phyloP scores from a whole-genome alignment of 2,113 vertebrate species.

The Ptyas mucosa region DNA sequence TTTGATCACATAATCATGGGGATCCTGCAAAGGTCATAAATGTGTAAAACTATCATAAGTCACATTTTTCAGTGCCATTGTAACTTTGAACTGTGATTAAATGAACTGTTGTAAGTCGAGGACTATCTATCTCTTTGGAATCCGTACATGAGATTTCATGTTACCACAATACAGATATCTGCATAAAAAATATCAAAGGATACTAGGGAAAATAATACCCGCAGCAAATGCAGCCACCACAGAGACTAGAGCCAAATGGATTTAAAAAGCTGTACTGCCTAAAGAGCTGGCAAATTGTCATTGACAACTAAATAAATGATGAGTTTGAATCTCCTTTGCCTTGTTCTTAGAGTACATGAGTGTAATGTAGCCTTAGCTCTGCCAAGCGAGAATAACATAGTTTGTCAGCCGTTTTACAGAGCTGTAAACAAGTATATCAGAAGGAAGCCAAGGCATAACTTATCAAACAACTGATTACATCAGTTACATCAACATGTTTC shows the following conservation, averaged over 20 bases:
- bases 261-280: not conserved
- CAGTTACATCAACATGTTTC: not conserved
- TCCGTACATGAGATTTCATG: rapidly evolving
- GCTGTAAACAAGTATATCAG: slow-evolving; percentile 7
- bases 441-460: not conserved
- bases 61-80: not conserved
- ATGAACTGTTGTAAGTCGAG: not conserved
- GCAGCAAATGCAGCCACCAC: not conserved
- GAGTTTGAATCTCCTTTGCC: slow-evolving; percentile 9
- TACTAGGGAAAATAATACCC: not conserved
- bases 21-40: not conserved
- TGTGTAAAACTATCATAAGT: not conserved
- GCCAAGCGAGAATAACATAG: slow-evolving; percentile 5
- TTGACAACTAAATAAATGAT: slow-evolving; percentile 12
- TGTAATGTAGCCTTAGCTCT: slow-evolving; percentile 10
- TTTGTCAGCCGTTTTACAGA: slow-evolving; percentile 8
- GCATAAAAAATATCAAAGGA: not conserved
- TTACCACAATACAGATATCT: not conserved
- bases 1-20: not conserved
- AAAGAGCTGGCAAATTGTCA: slow-evolving; percentile 18
- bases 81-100: not conserved
- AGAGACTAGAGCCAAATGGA: not conserved
- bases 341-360: slow-evolving; percentile 20
- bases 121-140: not conserved
- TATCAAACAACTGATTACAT: not conserved